These are phyloP conservation scores for Nesometra sesokonis DNA, from an alignment of 35 echinoderm and acorn worm species.

Conservation along the genomic window DNA sequence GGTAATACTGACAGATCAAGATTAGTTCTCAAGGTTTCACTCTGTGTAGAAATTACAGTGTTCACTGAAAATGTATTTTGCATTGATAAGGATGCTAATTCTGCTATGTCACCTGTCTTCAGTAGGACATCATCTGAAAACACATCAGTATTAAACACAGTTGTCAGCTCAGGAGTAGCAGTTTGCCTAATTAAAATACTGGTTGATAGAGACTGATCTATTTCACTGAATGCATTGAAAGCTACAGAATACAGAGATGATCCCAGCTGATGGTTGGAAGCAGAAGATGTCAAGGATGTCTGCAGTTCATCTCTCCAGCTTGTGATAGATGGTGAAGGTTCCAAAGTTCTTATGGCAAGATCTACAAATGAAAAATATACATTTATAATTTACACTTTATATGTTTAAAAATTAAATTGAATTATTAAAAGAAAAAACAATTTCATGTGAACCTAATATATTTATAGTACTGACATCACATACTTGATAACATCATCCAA, in stretches of 20 bases:
- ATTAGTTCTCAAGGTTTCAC: not conserved
- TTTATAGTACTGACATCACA: no score
- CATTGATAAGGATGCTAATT: not conserved
- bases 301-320: not conserved
- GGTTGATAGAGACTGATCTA: not conserved
- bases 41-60: not conserved
- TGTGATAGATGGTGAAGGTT: not conserved
- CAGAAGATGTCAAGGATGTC: not conserved
- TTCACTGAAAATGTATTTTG: not conserved
- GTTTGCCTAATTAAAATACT: not conserved
- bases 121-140: not conserved
- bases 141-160: not conserved
- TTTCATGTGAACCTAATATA: no score
- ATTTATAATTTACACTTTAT: no score
- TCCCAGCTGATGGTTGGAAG: not conserved
- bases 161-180: not conserved
- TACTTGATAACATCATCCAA: no score
- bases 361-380: not conserved
- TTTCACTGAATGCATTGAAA: no score
- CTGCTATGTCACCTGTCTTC: not conserved
- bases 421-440: no score
- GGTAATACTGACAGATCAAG: not conserved
- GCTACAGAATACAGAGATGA: not conserved
- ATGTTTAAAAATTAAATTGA: no score
- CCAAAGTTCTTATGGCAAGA: not conserved